Conservation (phyloP, 2,888 invertebrate genomes). For the Tipula vernalis region DNA sequence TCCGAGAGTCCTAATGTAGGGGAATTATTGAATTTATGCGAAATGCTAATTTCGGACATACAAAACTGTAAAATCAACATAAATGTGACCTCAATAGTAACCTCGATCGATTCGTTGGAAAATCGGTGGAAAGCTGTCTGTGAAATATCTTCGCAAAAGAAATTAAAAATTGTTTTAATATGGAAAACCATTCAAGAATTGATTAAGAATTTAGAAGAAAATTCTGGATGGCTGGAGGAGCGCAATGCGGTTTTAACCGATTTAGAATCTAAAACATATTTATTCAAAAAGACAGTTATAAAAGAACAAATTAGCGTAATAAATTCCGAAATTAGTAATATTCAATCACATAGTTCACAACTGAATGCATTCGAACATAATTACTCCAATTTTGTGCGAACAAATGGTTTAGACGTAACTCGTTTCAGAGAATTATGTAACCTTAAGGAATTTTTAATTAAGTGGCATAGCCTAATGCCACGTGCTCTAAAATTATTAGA, state of each 20-base stretch:
- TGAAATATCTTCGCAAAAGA: conserved; percentile 56
- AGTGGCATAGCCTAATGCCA: conserved; percentile 52
- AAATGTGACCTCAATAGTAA: conserved; percentile 52
- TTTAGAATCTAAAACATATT: conserved; percentile 46
- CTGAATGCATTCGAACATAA: conserved; percentile 52
- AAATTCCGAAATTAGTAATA: conserved; percentile 40
- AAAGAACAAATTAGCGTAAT: conserved; percentile 43
- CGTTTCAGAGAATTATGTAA: conserved; percentile 50
- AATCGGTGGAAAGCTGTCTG: conserved; percentile 70
- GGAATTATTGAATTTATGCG: conserved; percentile 66
- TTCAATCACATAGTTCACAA: conserved; percentile 43
- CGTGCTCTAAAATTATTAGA: conserved; percentile 45
- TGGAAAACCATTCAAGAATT: conserved; percentile 50
- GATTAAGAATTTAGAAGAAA: conserved; percentile 40
- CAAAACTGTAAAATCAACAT: conserved; percentile 60
- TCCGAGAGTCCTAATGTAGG: conserved; percentile 64
- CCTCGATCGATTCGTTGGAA: conserved; percentile 57
- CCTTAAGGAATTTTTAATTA: conserved; percentile 43
- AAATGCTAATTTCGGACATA: conserved; percentile 60
- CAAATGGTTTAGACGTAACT: conserved; percentile 54
- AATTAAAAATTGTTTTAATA: conserved; percentile 47
- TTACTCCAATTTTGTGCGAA: conserved; percentile 54
- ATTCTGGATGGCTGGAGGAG: conserved; percentile 47
- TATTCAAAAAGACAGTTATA: conserved; percentile 42
- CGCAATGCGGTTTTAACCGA: conserved; percentile 48